A percentile compares a stretch with the other conserved stretches of the same genome.
These are phyloP conservation scores for Pristiophorus japonicus DNA, from an alignment of 2,113 vertebrate species.

Conservation along the genomic window DNA sequence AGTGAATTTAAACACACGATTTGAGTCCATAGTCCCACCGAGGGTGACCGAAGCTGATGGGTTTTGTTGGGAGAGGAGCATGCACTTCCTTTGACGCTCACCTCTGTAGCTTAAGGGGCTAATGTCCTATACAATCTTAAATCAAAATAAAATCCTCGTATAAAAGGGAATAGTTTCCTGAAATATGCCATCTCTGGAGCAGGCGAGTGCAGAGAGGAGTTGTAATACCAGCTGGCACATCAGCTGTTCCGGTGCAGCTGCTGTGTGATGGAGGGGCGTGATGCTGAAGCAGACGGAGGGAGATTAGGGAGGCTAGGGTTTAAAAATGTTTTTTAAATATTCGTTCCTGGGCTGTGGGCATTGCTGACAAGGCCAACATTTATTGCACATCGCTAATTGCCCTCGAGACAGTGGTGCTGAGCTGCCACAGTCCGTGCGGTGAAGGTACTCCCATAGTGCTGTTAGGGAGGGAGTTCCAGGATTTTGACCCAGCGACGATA, in stretches of 20 bases:
- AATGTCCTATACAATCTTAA: no score
- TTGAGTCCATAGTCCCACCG: not conserved
- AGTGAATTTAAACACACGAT: no score
- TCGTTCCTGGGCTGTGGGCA: no score
- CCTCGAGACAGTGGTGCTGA: no score
- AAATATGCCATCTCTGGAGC: not conserved
- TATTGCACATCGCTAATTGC: no score
- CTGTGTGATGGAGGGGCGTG: not conserved
- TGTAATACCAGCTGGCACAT: not conserved
- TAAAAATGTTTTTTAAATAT: no score
- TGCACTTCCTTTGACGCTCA: not conserved
- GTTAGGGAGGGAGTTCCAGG: no score
- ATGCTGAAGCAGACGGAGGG: not conserved
- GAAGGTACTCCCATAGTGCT: no score
- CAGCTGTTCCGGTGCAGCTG: not conserved
- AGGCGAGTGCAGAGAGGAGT: not conserved
- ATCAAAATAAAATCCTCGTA: not conserved
- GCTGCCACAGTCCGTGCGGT: no score
- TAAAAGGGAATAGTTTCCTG: not conserved
- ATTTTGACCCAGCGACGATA: no score
- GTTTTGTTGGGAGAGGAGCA: not conserved
- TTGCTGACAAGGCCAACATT: no score
- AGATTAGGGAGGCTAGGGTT: not conserved
- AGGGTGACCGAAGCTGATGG: not conserved
- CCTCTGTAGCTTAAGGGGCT: not conserved